Conservation (phyloP, 1,140 invertebrate genomes). For the Ceratosolen solmsi region DNA sequence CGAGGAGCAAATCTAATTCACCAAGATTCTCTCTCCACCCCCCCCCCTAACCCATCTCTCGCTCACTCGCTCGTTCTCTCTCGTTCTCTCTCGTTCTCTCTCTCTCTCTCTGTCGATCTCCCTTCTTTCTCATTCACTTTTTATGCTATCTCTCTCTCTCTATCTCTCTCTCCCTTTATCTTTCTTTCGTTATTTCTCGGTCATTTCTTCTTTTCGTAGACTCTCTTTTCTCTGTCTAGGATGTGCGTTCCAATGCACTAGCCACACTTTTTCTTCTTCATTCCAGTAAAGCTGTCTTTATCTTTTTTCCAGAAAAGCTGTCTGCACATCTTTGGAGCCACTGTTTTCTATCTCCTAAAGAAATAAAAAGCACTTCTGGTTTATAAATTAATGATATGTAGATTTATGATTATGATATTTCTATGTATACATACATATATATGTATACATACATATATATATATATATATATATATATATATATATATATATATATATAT, state of each 20-base stretch:
- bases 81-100: not conserved
- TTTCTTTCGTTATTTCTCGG: not conserved
- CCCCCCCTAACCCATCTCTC: slow-evolving; percentile 16
- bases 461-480: no score
- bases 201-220: not conserved
- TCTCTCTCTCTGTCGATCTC: slow-evolving; percentile 25
- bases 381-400: not conserved
- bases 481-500: no score
- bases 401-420: not conserved
- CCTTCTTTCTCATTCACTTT: not conserved
- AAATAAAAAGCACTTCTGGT: not conserved
- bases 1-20: slow-evolving; percentile 68
- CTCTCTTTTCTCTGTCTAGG: not conserved
- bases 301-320: not conserved
- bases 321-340: not conserved
- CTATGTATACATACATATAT: no score
- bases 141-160: not conserved
- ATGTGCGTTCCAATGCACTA: slow-evolving; percentile 1
- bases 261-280: not conserved
- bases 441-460: no score
- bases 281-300: not conserved
- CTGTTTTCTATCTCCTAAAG: not conserved
- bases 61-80: not conserved
- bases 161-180: not conserved
- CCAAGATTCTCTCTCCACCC: slow-evolving; percentile 55